Percentiles rank a stretch among this genome's conserved stretches.
Evolutionary conservation across 2,888 invertebrate species (phyloP).

Genomic region (Callimorpha dominula): DNA sequence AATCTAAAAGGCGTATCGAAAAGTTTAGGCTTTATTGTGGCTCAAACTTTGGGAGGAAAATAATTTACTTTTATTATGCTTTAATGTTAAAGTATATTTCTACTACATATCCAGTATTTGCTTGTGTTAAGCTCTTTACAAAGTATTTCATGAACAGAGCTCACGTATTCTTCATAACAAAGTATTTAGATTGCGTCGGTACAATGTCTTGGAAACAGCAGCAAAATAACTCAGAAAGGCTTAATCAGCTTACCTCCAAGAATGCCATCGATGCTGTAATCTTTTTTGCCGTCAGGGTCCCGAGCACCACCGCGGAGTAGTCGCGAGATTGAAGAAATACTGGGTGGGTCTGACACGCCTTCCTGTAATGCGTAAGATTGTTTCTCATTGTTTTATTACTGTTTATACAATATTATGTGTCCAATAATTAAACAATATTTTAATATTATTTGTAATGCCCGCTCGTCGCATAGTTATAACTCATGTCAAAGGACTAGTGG

Average conservation of each 20-base stretch:
- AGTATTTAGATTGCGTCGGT: slow-evolving; percentile 8
- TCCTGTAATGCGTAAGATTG: slow-evolving; percentile 87
- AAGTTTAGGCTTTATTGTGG: slow-evolving; percentile 16
- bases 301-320: slow-evolving; percentile 93
- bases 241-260: slow-evolving; percentile 88
- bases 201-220: slow-evolving; percentile 2
- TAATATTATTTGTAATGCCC: not conserved
- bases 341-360: slow-evolving; percentile 97
- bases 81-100: not conserved
- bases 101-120: not conserved
- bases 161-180: slow-evolving; percentile 9
- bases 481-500: not conserved
- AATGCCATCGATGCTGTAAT: slow-evolving; percentile 96
- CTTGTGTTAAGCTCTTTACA: slow-evolving; percentile 4
- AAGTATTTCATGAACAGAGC: not conserved
- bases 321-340: slow-evolving; percentile 97
- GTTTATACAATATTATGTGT: slow-evolving; percentile 26
- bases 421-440: not conserved
- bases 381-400: slow-evolving; percentile 50
- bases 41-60: slow-evolving; percentile 2
- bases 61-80: not conserved
- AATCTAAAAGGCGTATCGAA: slow-evolving; percentile 30
- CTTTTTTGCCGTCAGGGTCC: slow-evolving; percentile 93
- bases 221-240: slow-evolving; percentile 12
- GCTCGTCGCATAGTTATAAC: not conserved